Percentiles rank a stretch among this genome's conserved stretches.
Conservation (phyloP, 2,797 vertebrate genomes). For the Hybognathus amarus region DNA sequence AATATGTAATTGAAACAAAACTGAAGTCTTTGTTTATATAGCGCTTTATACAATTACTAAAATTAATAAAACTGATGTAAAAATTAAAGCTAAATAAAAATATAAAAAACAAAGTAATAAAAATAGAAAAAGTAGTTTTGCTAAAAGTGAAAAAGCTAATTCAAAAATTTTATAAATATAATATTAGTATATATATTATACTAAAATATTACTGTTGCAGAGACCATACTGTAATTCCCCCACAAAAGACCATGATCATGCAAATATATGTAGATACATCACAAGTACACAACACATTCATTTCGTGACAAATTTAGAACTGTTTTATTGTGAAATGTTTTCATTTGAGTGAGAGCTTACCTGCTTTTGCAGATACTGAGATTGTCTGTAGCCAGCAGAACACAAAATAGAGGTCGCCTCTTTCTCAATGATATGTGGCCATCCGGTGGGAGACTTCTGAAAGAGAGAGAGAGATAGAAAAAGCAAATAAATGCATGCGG, state of each 20-base stretch:
- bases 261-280: neutral
- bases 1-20: neutral
- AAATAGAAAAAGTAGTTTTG: neutral
- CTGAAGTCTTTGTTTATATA: too few relatives aligned
- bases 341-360: slow-evolving; percentile 30
- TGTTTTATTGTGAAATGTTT: neutral
- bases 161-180: neutral
- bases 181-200: neutral
- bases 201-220: neutral
- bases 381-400: slow-evolving; percentile 62
- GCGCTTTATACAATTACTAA: too few relatives aligned
- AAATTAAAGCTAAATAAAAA: neutral
- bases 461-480: slow-evolving; percentile 18
- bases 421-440: slow-evolving; percentile 40
- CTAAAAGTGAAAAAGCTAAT: neutral
- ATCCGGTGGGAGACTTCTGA: slow-evolving; percentile 39
- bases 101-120: neutral
- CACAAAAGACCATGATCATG: neutral
- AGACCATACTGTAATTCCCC: neutral
- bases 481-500: too few relatives aligned
- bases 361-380: slow-evolving; percentile 42
- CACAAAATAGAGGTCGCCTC: slow-evolving; percentile 65
- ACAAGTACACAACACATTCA: too few relatives aligned
- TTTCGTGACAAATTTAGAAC: neutral
- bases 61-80: neutral